Evolutionary conservation across 1,140 invertebrate genomes (phyloP).

Genomic region (Magallana angulata): DNA sequence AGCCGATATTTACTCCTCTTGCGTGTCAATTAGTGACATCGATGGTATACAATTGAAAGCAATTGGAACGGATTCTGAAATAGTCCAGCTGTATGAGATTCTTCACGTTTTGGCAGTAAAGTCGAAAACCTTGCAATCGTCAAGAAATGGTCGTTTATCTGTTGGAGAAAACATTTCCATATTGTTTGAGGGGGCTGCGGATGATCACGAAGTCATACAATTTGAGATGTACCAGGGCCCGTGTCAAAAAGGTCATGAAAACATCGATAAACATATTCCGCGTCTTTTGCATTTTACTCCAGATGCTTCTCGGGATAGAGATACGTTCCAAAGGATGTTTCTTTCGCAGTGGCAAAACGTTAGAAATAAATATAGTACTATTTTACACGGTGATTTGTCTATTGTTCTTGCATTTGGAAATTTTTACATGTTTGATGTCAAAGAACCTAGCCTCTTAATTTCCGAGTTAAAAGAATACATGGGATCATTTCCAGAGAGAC

Average conservation of each 20-base stretch:
- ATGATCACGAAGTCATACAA: background rate
- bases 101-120: too few species aligned
- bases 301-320: background rate
- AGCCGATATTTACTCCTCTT: background rate
- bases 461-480: background rate
- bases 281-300: background rate
- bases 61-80: background rate
- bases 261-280: background rate
- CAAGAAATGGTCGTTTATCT: too few species aligned
- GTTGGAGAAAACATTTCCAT: background rate
- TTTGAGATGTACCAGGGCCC: background rate
- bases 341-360: background rate
- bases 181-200: background rate
- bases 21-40: background rate
- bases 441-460: background rate
- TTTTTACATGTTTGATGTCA: background rate
- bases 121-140: too few species aligned
- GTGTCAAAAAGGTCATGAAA: background rate
- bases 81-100: background rate
- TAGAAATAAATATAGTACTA: background rate
- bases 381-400: background rate
- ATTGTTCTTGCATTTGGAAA: background rate
- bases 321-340: background rate
- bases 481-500: background rate
- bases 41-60: background rate